Base-by-base conservation (phyloP, 2,113 vertebrate species). In the Leptobrachium leishanense region DNA sequence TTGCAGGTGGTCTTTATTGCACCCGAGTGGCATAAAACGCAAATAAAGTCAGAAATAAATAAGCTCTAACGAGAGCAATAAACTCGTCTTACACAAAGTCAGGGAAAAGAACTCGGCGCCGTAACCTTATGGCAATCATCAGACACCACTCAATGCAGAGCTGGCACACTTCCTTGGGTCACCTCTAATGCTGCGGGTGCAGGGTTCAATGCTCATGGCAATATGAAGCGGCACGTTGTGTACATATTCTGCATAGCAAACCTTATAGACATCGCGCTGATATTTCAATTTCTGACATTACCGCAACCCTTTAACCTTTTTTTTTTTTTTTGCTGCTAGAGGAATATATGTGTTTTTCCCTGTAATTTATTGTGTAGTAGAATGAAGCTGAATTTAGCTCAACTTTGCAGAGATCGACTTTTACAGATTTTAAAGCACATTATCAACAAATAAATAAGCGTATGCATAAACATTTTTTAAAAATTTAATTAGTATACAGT, bases 1-100 rank as follows among this genome's bases (percentile, higher is more conserved):
- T 64, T 71, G 57, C 76, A 71, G 68, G 67, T 78, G 67, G 4
- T 71, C 31, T 20, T 71, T 53, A 50, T 69, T n/a, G 40, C 5
- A 43, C 68, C 57, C 75, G 2, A 53, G 44, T 57, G 65, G 39
- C 10, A 10, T 5, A 76, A 43, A 13, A 53, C n/a, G 10, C 41
- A 57, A 77, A 59, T 12, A 12, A 59, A 44, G 64, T 62, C 53
- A 12, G 2, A 77, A 70, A 70, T 2, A 39, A 66, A 41, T 31
- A 40, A 57, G 15, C 6, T 43, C 50, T n/a, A 70, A 40, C 44
- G 42, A 12, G 50, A 74, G n/a, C 39, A 43, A 70, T 70, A 70
- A 31, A 68, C 13, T 68, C 2, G 43, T 68, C 13, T 5, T 70
- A 50, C 31, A 9, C 12, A 53, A 70, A 50, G 43, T 31, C 43